These are phyloP conservation scores for Oncorhynchus tshawytscha DNA, from an alignment of 2,113 vertebrate genomes.

Conservation along the genomic window DNA sequence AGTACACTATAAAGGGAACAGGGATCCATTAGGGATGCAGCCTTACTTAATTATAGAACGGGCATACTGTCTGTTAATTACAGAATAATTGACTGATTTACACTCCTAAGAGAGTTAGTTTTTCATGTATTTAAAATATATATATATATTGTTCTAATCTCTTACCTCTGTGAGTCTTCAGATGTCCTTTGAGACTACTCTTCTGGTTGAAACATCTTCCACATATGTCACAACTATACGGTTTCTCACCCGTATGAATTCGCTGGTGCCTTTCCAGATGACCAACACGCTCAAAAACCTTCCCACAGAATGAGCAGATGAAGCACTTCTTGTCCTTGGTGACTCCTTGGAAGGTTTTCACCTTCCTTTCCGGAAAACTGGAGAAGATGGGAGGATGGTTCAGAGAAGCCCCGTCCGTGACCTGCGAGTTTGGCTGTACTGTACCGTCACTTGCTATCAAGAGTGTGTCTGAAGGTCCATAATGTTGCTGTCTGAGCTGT, in stretches of 20 bases:
- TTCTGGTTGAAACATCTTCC: constrained; percentile 67
- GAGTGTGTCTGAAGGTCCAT: constrained; percentile 16
- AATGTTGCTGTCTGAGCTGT: constrained; percentile 16
- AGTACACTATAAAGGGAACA: no score
- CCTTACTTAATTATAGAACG: neutral
- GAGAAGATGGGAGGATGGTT: neutral
- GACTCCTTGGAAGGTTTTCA: constrained; percentile 20
- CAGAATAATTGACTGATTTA: no score
- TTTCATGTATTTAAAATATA: no score
- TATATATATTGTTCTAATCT: no score
- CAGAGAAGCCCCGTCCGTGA: neutral
- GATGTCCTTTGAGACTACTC: constrained; percentile 65
- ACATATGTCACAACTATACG: constrained; percentile 61
- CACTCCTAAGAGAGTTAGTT: no score
- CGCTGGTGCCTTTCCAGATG: constrained; percentile 65
- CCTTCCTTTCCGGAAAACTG: constrained; percentile 9
- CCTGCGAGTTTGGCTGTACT: neutral
- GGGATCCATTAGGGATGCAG: neutral
- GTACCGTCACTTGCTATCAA: constrained; percentile 13
- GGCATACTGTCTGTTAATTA: neutral
- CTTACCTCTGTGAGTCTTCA: constrained; percentile 52
- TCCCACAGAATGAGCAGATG: constrained; percentile 67
- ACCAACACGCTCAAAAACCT: constrained; percentile 62
- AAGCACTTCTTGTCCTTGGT: constrained; percentile 62
- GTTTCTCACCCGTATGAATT: constrained; percentile 69